A percentile compares a stretch with the other conserved stretches of the same genome.
Evolutionary conservation across 1,140 invertebrate species (phyloP).

Genomic region (Cotesia typhae): DNA sequence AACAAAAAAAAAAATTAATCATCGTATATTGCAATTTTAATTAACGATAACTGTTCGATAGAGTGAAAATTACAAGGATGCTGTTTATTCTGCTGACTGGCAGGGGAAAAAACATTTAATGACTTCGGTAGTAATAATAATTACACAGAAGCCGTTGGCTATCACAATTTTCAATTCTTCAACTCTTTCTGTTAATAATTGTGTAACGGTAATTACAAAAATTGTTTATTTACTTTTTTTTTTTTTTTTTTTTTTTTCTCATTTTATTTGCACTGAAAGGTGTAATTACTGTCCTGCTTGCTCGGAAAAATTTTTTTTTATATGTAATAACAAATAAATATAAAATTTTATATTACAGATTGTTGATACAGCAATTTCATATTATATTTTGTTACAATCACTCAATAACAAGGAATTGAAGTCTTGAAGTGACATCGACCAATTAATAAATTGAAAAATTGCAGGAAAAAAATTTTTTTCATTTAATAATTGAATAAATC

Average conservation of each 20-base stretch:
- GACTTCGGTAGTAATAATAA: neutral
- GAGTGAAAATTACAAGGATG: slow-evolving; percentile 5
- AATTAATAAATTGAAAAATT: neutral
- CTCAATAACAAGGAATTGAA: neutral
- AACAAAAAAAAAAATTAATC: neutral
- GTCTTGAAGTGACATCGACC: too few relatives aligned
- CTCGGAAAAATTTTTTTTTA: neutral
- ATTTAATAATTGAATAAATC: too few relatives aligned
- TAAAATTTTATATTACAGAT: slow-evolving; percentile 18
- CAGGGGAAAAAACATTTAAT: neutral
- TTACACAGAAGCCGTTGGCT: neutral
- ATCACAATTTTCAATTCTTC: neutral
- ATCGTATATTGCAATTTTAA: slow-evolving; percentile 5
- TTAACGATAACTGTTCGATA: slow-evolving; percentile 3
- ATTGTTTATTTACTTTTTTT: neutral
- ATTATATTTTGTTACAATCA: slow-evolving; percentile 31
- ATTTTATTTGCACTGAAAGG: too few relatives aligned
- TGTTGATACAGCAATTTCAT: slow-evolving; percentile 27
- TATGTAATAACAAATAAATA: neutral
- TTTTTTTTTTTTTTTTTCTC: too few relatives aligned
- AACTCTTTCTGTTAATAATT: slow-evolving; percentile 3
- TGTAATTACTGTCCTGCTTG: neutral
- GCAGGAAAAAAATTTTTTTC: too few relatives aligned
- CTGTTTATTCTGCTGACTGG: neutral
- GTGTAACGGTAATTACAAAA: slow-evolving; percentile 4